phyloP scores from a whole-genome alignment of 1,140 invertebrate genomes.

The Hyphantria cunea region DNA sequence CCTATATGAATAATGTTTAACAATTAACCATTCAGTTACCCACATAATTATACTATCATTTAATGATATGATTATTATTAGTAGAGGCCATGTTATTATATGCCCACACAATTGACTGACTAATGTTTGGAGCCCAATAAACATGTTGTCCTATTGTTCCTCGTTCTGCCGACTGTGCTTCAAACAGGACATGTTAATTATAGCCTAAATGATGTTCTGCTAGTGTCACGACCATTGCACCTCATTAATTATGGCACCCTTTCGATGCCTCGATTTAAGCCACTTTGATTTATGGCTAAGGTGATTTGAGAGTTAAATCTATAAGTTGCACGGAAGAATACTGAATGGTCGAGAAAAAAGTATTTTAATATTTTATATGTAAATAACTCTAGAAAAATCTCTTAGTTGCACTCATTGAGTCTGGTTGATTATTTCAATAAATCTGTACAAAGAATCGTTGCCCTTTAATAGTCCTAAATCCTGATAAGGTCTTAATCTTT shows the following conservation, averaged over 20 bases:
- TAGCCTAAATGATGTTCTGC: constrained; percentile 42
- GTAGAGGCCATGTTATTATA: too few relatives aligned
- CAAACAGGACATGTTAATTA: constrained; percentile 57
- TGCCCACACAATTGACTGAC: constrained; percentile 13
- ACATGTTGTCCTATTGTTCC: constrained; percentile 42
- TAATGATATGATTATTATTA: neutral
- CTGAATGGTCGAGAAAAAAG: too few relatives aligned
- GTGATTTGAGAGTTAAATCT: neutral
- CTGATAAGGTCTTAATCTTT: too few relatives aligned
- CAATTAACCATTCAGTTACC: neutral
- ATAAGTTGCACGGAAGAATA: too few relatives aligned
- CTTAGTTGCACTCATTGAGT: too few relatives aligned
- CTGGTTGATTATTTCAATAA: too few relatives aligned
- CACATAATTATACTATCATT: neutral
- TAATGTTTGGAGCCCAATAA: constrained; percentile 35
- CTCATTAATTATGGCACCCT: constrained; percentile 48
- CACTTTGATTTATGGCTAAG: constrained; percentile 25
- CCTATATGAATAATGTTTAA: too few relatives aligned
- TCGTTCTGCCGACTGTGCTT: constrained; percentile 12
- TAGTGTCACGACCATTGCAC: constrained; percentile 42
- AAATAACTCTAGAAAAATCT: too few relatives aligned
- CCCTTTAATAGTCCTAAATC: too few relatives aligned
- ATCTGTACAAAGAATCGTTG: too few relatives aligned
- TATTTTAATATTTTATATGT: too few relatives aligned
- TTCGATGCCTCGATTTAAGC: constrained; percentile 41